Conservation (phyloP, 1,140 invertebrate genomes). For the Lethrus apterus region DNA sequence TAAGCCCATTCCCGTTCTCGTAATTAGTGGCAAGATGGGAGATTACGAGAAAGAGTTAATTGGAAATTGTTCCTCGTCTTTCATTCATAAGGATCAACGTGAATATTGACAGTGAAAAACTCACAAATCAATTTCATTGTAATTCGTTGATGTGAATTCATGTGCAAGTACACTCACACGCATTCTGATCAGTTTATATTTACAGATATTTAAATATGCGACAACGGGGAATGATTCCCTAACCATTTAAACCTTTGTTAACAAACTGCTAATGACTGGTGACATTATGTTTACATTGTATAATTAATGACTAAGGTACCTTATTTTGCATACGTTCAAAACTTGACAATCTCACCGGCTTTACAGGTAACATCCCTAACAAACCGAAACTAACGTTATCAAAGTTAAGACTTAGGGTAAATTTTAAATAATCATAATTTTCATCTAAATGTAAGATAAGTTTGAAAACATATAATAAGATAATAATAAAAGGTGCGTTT, state of each 20-base stretch:
- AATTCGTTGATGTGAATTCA: slow-evolving; percentile 8
- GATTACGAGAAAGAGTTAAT: slow-evolving; percentile 23
- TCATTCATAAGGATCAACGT: slow-evolving; percentile 13
- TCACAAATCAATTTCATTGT: slow-evolving; percentile 14
- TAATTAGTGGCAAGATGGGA: slow-evolving; percentile 17
- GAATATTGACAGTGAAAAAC: slow-evolving; percentile 10
- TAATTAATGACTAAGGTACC: slow-evolving; percentile 31
- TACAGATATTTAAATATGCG: slow-evolving; percentile 1
- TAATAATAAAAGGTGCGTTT: slow-evolving; percentile 31
- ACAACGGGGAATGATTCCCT: not conserved
- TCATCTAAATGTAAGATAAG: not conserved
- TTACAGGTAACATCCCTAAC: too few species aligned
- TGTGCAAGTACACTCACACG: slow-evolving; percentile 1
- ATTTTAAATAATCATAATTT: too few species aligned
- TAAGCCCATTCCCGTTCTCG: slow-evolving; percentile 9
- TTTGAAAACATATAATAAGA: not conserved
- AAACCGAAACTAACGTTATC: too few species aligned
- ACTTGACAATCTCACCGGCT: too few species aligned
- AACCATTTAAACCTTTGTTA: slow-evolving; percentile 20
- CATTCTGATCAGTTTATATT: slow-evolving; percentile 3
- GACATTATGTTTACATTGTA: slow-evolving; percentile 26
- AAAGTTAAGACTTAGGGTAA: too few species aligned
- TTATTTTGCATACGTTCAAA: too few species aligned
- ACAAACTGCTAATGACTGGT: slow-evolving; percentile 29
- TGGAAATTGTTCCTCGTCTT: slow-evolving; percentile 18